A percentile compares a stretch with the other conserved stretches of the same genome.
phyloP scores from a whole-genome alignment of 2,797 vertebrate genomes.

The Danio choprae region DNA sequence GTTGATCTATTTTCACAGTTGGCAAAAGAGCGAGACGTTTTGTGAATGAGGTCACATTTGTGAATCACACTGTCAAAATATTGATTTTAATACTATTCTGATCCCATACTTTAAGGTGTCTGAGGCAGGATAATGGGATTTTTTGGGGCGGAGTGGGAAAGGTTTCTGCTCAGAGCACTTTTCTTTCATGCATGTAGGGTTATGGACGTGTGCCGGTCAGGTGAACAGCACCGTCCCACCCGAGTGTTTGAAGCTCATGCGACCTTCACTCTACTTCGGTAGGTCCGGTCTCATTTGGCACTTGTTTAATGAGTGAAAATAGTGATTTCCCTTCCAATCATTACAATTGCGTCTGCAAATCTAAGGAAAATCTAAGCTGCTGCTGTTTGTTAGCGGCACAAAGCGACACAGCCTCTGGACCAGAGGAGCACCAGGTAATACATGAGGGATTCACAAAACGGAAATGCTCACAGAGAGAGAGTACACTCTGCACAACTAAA shows the following conservation, averaged over 20 bases:
- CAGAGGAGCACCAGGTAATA: conserved; percentile 70
- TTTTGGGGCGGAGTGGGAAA: background rate
- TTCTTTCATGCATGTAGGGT: conserved; percentile 40
- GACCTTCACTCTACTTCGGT: conserved; percentile 6
- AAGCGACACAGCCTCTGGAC: conserved; percentile 68
- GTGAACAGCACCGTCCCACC: conserved; percentile 16
- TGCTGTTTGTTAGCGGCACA: conserved; percentile 28
- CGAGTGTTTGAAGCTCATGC: conserved; percentile 24
- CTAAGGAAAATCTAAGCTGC: conserved; percentile 18
- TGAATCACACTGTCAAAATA: background rate
- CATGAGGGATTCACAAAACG: conserved; percentile 49
- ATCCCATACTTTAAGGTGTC: conserved; percentile 12
- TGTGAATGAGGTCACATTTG: conserved; percentile 6
- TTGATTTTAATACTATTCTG: conserved; percentile 2
- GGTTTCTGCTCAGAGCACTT: conserved; percentile 26
- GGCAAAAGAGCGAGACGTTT: no score
- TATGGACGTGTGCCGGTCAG: conserved; percentile 2
- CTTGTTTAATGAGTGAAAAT: conserved; percentile 20
- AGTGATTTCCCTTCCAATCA: conserved; percentile 15
- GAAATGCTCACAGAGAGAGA: conserved; percentile 50
- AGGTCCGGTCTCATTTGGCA: conserved; percentile 30
- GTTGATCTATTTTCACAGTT: no score
- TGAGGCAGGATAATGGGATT: conserved; percentile 6
- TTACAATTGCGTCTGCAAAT: conserved; percentile 7
- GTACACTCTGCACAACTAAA: conserved; percentile 75